These are phyloP conservation scores for Phyllopteryx taeniolatus DNA, from an alignment of 2,113 vertebrate species.

Conservation along the genomic window DNA sequence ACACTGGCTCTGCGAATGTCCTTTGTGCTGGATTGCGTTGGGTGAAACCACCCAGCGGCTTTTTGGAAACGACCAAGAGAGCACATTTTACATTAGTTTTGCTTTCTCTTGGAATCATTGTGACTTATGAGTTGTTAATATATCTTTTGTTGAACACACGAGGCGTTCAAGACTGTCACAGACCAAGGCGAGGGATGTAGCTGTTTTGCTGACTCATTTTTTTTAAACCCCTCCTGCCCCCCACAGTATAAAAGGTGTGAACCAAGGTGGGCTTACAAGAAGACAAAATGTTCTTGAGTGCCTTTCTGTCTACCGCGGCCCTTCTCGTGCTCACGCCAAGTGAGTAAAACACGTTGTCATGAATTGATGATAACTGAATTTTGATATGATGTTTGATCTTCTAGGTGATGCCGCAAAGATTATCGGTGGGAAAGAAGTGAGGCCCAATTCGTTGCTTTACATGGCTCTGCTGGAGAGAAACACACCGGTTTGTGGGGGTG, in stretches of 20 bases:
- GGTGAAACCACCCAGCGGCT: too few relatives aligned
- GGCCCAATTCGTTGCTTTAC: constrained; percentile 53
- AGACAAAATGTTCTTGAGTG: constrained; percentile 33
- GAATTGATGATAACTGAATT: background rate
- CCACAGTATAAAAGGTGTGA: constrained; percentile 37
- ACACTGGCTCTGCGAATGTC: too few relatives aligned
- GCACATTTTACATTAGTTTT: background rate
- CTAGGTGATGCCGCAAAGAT: constrained; percentile 57
- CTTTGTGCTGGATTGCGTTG: too few relatives aligned
- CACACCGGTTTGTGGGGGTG: constrained; percentile 40
- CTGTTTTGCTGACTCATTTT: constrained; percentile 19
- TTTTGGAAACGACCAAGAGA: too few relatives aligned
- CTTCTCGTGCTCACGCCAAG: constrained; percentile 35
- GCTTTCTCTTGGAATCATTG: background rate
- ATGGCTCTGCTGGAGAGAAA: constrained; percentile 45
- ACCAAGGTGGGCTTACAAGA: constrained; percentile 4
- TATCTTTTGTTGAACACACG: background rate
- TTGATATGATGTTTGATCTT: background rate
- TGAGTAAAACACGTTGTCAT: constrained; percentile 29
- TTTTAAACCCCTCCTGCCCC: constrained; percentile 9
- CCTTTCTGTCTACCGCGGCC: too few relatives aligned
- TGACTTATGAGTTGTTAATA: background rate
- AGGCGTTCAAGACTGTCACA: background rate
- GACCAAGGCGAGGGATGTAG: background rate
- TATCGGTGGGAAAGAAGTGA: constrained; percentile 50